Percentiles rank a stretch among this genome's conserved stretches.
Evolutionary conservation across 2,888 invertebrate genomes (phyloP).

Genomic region (Tenthredo mesomela): DNA sequence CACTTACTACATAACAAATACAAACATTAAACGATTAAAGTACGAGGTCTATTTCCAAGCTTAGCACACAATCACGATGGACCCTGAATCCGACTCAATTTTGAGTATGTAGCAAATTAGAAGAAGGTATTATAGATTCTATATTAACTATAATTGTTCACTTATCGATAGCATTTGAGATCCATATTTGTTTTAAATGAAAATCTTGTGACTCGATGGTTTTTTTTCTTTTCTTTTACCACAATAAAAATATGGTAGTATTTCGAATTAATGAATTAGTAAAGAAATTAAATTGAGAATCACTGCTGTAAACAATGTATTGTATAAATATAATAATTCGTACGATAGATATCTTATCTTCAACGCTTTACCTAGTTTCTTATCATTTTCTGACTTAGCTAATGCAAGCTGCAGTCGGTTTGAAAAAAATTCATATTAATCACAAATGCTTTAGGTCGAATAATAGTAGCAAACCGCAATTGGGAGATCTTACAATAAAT

Average conservation of each 20-base stretch:
- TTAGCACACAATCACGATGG: background rate
- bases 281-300: background rate
- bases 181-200: background rate
- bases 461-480: background rate
- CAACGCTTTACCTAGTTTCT: background rate
- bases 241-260: background rate
- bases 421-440: background rate
- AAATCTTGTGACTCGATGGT: background rate
- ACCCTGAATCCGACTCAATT: constrained; percentile 16
- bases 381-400: background rate
- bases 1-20: background rate
- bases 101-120: background rate
- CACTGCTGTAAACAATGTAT: background rate
- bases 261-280: background rate
- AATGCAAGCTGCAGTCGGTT: background rate
- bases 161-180: constrained; percentile 15
- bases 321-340: background rate
- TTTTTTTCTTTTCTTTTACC: constrained; percentile 1
- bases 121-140: background rate
- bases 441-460: background rate
- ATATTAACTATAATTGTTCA: background rate
- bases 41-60: background rate
- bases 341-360: background rate
- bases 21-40: background rate
- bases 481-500: background rate